Percentiles rank a stretch among this genome's conserved stretches.
Conservation (phyloP, 1,140 invertebrate genomes). For the Drosophila murphyi region DNA sequence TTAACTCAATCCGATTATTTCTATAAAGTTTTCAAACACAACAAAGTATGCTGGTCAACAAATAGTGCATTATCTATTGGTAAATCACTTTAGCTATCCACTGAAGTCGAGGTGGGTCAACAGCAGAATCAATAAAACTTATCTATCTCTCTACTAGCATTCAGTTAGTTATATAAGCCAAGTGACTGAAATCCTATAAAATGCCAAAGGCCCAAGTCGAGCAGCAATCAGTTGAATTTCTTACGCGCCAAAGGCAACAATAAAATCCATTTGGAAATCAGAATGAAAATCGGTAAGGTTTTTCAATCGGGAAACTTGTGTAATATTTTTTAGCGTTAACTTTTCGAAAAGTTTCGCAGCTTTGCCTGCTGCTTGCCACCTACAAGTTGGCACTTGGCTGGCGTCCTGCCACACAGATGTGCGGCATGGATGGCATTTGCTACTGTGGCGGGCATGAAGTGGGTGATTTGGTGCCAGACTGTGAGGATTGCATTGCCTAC, state of each 20-base stretch:
- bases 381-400: neutral
- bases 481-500: constrained; percentile 53
- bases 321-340: neutral
- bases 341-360: constrained; percentile 10
- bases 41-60: neutral
- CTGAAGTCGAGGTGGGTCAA: constrained; percentile 30
- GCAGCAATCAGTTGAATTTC: constrained; percentile 25
- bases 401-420: neutral
- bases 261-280: neutral
- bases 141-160: constrained; percentile 5
- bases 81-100: constrained; percentile 14
- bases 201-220: constrained; percentile 1
- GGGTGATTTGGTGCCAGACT: constrained; percentile 43
- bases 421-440: constrained; percentile 21
- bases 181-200: constrained; percentile 44
- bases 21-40: too few species aligned
- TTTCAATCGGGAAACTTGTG: neutral
- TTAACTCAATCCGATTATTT: too few species aligned
- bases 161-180: constrained; percentile 1
- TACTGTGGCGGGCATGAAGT: constrained; percentile 36
- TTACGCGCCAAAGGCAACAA: neutral
- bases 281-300: constrained; percentile 27
- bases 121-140: constrained; percentile 26
- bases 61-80: constrained; percentile 6
- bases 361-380: constrained; percentile 20